Base-by-base conservation (phyloP, 2,113 vertebrate genomes). In the Lamprotornis superbus region DNA sequence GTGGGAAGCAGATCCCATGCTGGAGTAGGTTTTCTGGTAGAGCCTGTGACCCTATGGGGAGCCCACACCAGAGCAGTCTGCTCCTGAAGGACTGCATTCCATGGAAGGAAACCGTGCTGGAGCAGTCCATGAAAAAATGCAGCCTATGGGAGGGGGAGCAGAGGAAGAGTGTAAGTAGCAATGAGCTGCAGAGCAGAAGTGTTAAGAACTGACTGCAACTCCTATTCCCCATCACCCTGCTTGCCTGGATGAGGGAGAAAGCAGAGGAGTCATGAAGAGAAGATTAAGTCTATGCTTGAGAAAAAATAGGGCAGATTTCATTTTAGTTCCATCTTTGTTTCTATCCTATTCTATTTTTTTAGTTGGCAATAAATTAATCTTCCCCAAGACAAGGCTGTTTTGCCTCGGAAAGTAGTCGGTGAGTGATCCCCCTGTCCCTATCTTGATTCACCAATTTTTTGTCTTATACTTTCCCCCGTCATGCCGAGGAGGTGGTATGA, bases 211-310 rank as follows among this genome's bases (percentile, higher is more conserved):
- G 39, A 35, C 12, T 5, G 2, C 15, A 61, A 19, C 2, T 18
- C 7, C 8, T 16, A 15, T 60, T 52, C 14, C 30, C 10, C 7
- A 46, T 27, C 8, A 20, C 14, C 42, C 35, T 52, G 3, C 3
- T 33, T 68, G 15, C 24, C 11, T 2, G 7, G 7, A 5, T 0
- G 1, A 71, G 16, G 15, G 9, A 64, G 8, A 40, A 78, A 25
- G 6, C 12, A 70, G 14, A 69, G 5, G 9, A 77, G 24, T 14
- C 1, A 5, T 50, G 46, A 84, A 61, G 5, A 3, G 63, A 30
- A 87, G 73, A 52, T 5, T 33, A 52, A 84, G 87, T 5, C 10
- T 69, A 28, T 69, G 3, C 7, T 61, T 28, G 10, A 18, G 24
- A 70, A 87, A 24, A 86, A 91, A 65, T 1, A 9, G 4, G 14